Conservation (phyloP, 2,888 invertebrate genomes). For the Drosophila sordidula region DNA sequence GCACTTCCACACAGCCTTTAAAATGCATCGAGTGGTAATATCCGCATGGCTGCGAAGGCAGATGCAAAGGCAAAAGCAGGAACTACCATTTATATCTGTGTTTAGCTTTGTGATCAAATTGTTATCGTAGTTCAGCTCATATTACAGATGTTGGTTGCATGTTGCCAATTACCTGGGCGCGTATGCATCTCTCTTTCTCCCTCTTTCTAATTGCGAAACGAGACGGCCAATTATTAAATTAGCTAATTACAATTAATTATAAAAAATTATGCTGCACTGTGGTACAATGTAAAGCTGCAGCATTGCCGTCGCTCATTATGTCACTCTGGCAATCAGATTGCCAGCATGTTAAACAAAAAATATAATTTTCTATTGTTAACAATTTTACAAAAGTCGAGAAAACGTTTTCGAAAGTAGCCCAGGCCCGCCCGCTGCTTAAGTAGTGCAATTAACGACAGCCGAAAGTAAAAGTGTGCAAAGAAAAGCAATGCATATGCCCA, state of each 20-base stretch:
- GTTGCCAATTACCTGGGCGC: not conserved
- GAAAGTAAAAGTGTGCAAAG: constrained; percentile 69
- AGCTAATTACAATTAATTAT: constrained; percentile 54
- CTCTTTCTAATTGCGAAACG: constrained; percentile 10
- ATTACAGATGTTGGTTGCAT: constrained; percentile 18
- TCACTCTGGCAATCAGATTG: constrained; percentile 38
- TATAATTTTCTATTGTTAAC: constrained; percentile 45
- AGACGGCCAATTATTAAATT: constrained; percentile 47
- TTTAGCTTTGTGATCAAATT: constrained; percentile 23
- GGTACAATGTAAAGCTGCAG: constrained; percentile 21
- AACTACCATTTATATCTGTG: constrained; percentile 18
- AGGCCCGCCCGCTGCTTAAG: constrained; percentile 65
- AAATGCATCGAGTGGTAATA: constrained; percentile 20
- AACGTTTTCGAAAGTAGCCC: constrained; percentile 55
- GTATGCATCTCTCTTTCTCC: not conserved
- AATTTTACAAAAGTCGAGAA: constrained; percentile 27
- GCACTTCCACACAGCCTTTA: constrained; percentile 30
- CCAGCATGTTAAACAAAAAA: constrained; percentile 28
- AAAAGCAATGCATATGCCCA: constrained; percentile 3
- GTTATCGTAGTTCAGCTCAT: constrained; percentile 7
- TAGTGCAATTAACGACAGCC: constrained; percentile 65
- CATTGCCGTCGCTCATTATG: constrained; percentile 35
- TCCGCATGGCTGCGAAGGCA: constrained; percentile 31
- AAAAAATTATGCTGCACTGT: constrained; percentile 45
- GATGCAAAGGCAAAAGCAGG: constrained; percentile 20